Evolutionary conservation across 2,797 vertebrate species (phyloP), one percentile per base, ranked within the genome.

Genomic region (Cichlasoma orientale): DNA sequence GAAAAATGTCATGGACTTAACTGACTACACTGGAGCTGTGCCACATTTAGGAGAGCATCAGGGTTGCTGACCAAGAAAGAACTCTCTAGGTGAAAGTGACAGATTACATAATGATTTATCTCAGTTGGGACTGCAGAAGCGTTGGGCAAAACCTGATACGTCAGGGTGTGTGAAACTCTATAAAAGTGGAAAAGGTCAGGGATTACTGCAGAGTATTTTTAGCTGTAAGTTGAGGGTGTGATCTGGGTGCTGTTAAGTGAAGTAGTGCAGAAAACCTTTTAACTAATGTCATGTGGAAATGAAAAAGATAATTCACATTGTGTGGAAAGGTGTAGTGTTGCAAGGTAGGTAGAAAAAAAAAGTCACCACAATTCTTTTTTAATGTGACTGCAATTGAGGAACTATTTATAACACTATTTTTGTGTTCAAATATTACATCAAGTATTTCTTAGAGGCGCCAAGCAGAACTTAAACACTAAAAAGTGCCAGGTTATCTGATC

Each of bases 151-250:
- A 94, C 82, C 54, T 72, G 89, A 94, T 92, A 91, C 53, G 14
- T 50, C 31, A 1, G 83, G 77, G 78, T 52, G 82, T 71, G 70
- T 86, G 75, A 83, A 81, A 87, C 78, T 69, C 25, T 68, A 81
- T 92, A 82, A 91, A 85, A 81, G 85, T 68, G 74, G 55, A 57
- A 86, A 88, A 90, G 91, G 89, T 93, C 85, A 91, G 19, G 86
- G 82, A 84, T 88, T 86, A 86, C 68, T 80, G 41, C 4, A 7
- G 75, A 33, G 72, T 94, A 94, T 93, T 92, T 94, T 88, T 91
- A 91, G 89, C 84, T 56, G 25, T 54, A 80, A 23, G 75, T 54
- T 53, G 55, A 77, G 72, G 83, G 66, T 8, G 4, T 50, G 53
- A 68, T 73, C 66, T 69, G 70, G 68, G 70, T 69, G 63, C 58